Evolutionary conservation across 2,113 vertebrate species (phyloP), one percentile per base, ranked within the genome.

Genomic region (Nesogale talazaci): DNA sequence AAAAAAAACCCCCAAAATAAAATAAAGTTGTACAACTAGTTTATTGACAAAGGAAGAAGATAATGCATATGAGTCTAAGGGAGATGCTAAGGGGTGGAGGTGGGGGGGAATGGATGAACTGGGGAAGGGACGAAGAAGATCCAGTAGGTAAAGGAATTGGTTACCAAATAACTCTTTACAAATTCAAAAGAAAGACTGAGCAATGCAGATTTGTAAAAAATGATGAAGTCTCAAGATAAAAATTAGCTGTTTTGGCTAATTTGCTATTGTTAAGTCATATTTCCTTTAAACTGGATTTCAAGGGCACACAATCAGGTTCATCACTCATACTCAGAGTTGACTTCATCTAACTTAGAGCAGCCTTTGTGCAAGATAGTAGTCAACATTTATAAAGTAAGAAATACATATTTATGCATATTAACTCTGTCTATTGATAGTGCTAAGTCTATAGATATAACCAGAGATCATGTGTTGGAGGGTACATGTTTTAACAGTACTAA

Each of bases 121-220:
- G 59, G 57, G 16, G 59, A 20, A 61, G 59, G 59, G 59, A 19
- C 22, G 59, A 4, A 61, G 59, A 23, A 61, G 22, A 61, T 23
- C 59, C 59, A 61, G 22, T 19, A 61, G 59, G 59, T 23, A 61
- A 61, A 61, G 12, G 52, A 65, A 81, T 86, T 61, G 59, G 72
- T 85, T 90, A 29, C 42, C 22, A 90, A 85, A 74, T 82, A 27
- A n/a, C 75, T 88, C 75, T 91, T 80, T 82, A 91, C 69, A 89
- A 74, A 89, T 75, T 69, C 12, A 22, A 94, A 94, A 85, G 29
- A 88, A 63, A 23, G 31, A 86, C 23, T 85, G 61, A 94, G n/a
- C 8, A 93, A 83, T 63, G 16, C 36, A 83, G 19, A 67, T 67
- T 2, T 85, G 5, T 88, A 65, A 79, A 94, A 83, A 89, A 72